Evolutionary conservation across 2,797 vertebrate species (phyloP).

Genomic region (Astyanax mexicanus): DNA sequence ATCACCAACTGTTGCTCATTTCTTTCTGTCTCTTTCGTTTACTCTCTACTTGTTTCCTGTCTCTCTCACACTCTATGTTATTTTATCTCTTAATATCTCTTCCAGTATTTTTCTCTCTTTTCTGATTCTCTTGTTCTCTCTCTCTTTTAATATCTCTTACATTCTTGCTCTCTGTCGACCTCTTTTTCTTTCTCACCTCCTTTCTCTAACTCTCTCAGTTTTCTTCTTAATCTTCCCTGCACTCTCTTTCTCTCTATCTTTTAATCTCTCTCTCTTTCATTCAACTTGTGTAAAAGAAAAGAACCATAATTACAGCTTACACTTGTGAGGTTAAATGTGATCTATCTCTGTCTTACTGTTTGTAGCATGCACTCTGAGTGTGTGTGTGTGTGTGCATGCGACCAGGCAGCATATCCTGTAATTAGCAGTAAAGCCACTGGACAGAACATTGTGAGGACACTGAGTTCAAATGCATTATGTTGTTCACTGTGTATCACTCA

Average conservation of each 20-base stretch:
- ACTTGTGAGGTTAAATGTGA: neutral
- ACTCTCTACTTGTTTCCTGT: too few species aligned
- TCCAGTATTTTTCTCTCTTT: too few species aligned
- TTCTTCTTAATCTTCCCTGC: too few species aligned
- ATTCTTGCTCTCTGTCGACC: slow-evolving; percentile 14
- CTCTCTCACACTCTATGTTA: too few species aligned
- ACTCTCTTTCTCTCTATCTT: neutral
- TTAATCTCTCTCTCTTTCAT: neutral
- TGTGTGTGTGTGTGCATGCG: slow-evolving; percentile 10
- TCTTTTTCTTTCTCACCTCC: neutral
- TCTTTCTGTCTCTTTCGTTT: too few species aligned
- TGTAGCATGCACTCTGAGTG: slow-evolving; percentile 5
- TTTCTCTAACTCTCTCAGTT: too few species aligned
- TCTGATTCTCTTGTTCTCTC: too few species aligned
- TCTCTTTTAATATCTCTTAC: neutral
- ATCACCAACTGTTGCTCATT: too few species aligned
- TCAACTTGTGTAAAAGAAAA: neutral
- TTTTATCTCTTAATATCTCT: too few species aligned
- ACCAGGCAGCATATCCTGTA: slow-evolving; percentile 54
- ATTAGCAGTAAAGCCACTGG: slow-evolving; percentile 62
- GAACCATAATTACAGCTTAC: neutral
- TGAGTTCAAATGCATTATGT: slow-evolving; percentile 24
- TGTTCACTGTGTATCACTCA: slow-evolving; percentile 54
- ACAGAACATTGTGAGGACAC: slow-evolving; percentile 51
- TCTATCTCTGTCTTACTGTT: neutral